Evolutionary conservation across 2,888 invertebrate genomes (phyloP).

Genomic region (Conistra vaccinii): DNA sequence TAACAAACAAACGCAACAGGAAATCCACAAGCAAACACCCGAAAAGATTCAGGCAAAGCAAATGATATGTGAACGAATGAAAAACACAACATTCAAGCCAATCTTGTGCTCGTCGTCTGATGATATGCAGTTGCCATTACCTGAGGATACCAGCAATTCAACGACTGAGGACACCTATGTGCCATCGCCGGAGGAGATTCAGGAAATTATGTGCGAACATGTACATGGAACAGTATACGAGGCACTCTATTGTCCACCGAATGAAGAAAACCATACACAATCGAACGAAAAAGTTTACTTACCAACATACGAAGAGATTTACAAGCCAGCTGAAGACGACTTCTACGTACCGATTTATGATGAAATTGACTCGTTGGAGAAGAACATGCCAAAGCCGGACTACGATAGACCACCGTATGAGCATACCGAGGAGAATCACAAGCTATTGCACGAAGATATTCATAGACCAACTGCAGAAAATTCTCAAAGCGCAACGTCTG

Average conservation of each 20-base stretch:
- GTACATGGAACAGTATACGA: slow-evolving; percentile 1
- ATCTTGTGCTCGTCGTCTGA: neutral
- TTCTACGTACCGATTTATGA: neutral
- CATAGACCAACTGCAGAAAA: neutral
- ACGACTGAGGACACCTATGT: neutral
- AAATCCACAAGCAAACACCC: neutral
- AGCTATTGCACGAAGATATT: neutral
- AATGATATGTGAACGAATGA: slow-evolving; percentile 7
- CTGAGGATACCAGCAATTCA: neutral
- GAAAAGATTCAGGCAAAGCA: neutral
- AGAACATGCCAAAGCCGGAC: neutral
- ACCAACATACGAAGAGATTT: slow-evolving; percentile 27
- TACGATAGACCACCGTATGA: neutral
- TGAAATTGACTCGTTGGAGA: neutral
- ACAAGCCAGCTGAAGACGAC: slow-evolving; percentile 19
- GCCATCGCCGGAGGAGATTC: neutral
- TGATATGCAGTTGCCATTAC: neutral
- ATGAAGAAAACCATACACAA: neutral
- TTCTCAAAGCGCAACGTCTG: neutral
- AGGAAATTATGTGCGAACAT: slow-evolving; percentile 6
- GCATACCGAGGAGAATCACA: neutral
- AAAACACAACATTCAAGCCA: neutral
- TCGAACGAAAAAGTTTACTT: slow-evolving; percentile 3
- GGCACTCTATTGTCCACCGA: neutral
- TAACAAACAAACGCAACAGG: neutral